Percentiles rank a stretch among this genome's conserved stretches.
These are phyloP conservation scores for Pygoscelis antarcticus DNA, from an alignment of 2,113 vertebrate species.

Conservation along the genomic window DNA sequence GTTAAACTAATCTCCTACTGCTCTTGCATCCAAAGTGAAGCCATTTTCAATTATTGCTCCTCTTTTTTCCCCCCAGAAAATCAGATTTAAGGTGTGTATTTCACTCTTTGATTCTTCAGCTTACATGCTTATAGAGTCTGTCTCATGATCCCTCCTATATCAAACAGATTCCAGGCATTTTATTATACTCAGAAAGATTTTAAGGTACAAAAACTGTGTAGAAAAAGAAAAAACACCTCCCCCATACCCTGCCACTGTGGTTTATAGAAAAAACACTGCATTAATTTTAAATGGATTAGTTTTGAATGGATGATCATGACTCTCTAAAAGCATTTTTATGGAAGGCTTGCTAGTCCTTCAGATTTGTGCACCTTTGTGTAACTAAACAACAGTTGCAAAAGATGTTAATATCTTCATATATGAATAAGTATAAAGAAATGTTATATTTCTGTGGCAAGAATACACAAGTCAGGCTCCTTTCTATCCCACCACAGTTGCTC, in stretches of 20 bases:
- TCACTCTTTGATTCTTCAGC: neutral
- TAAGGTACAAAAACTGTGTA: neutral
- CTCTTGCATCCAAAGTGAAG: conserved; percentile 1
- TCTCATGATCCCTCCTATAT: neutral
- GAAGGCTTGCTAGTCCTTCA: neutral
- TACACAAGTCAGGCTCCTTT: neutral
- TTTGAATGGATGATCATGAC: neutral
- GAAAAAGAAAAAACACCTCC: neutral
- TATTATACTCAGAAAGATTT: neutral
- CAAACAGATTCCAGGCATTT: neutral
- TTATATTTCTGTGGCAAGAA: neutral
- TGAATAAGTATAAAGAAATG: neutral
- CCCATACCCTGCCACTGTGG: neutral
- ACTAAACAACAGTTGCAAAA: neutral
- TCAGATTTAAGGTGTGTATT: neutral
- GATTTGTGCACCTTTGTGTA: neutral
- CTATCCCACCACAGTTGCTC: neutral
- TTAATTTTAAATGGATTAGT: neutral
- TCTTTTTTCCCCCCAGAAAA: neutral
- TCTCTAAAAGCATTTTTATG: neutral
- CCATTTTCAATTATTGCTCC: neutral
- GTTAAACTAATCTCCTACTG: neutral
- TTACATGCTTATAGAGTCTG: neutral
- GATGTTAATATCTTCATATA: neutral
- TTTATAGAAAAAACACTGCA: neutral